Evolutionary conservation across 2,113 vertebrate genomes (phyloP).

Genomic region (Carassius gibelio): DNA sequence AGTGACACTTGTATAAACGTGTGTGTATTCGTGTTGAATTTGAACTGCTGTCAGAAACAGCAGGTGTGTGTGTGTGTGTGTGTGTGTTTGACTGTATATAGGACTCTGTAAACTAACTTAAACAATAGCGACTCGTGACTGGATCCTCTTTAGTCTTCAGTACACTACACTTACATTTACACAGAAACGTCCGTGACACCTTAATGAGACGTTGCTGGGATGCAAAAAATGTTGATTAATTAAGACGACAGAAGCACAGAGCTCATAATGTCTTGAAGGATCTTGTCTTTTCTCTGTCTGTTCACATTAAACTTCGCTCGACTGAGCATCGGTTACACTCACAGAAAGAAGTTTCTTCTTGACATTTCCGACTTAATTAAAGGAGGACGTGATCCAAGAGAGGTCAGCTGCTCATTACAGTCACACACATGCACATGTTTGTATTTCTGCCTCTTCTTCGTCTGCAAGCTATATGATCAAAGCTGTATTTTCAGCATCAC

Average conservation of each 20-base stretch:
- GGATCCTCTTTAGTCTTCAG: conserved; percentile 2
- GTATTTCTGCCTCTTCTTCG: not conserved
- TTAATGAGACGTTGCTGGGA: conserved; percentile 32
- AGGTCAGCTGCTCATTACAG: conserved; percentile 51
- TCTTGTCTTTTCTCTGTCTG: not conserved
- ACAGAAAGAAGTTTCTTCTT: conserved; percentile 56
- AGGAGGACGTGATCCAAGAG: conserved; percentile 55
- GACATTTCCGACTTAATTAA: conserved; percentile 77
- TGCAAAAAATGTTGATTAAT: conserved; percentile 35
- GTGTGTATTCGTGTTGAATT: not conserved
- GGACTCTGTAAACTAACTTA: not conserved
- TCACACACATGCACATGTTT: conserved; percentile 3
- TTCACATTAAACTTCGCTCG: conserved; percentile 3
- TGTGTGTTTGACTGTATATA: not conserved
- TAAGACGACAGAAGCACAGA: not conserved
- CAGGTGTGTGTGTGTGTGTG: not conserved
- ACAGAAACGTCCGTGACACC: not conserved
- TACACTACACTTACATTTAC: not conserved
- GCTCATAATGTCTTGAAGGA: not conserved
- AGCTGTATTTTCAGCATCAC: too few relatives aligned
- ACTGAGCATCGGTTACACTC: conserved; percentile 20
- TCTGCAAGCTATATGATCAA: not conserved
- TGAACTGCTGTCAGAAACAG: not conserved
- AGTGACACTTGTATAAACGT: not conserved
- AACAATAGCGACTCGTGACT: conserved; percentile 1